Conservation (phyloP, 2,113 vertebrate species). For the Callithrix jacchus region DNA sequence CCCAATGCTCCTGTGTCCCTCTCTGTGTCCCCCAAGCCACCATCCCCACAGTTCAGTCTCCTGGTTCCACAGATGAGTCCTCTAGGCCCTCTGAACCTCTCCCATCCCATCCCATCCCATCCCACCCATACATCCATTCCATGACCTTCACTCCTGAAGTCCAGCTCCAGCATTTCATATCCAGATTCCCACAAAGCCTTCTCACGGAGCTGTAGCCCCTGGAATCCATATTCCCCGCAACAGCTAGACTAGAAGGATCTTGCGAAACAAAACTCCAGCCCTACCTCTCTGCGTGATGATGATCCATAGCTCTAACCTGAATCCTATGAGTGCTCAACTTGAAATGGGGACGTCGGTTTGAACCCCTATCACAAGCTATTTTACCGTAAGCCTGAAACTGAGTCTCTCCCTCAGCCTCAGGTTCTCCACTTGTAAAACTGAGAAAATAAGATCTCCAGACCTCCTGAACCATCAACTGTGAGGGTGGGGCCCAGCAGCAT, state of each 20-base stretch:
- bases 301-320: background rate
- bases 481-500: background rate
- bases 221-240: background rate
- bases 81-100: background rate
- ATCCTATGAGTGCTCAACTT: background rate
- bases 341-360: background rate
- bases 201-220: background rate
- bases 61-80: background rate
- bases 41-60: background rate
- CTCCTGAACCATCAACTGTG: background rate
- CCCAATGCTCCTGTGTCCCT: background rate
- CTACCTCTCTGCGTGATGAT: background rate
- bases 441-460: background rate
- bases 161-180: background rate
- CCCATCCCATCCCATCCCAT: too few species aligned
- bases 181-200: background rate
- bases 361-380: background rate
- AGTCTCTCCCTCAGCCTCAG: background rate
- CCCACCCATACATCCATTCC: fast-evolving
- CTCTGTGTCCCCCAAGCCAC: fast-evolving
- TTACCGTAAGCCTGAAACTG: background rate
- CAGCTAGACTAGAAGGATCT: background rate
- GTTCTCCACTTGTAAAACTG: background rate
- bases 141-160: background rate
- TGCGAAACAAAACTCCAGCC: background rate